A percentile compares a stretch with the other conserved stretches of the same genome.
Evolutionary conservation across 23 tunicate species (phyloP).

Genomic region (Aplidium turbinatum): DNA sequence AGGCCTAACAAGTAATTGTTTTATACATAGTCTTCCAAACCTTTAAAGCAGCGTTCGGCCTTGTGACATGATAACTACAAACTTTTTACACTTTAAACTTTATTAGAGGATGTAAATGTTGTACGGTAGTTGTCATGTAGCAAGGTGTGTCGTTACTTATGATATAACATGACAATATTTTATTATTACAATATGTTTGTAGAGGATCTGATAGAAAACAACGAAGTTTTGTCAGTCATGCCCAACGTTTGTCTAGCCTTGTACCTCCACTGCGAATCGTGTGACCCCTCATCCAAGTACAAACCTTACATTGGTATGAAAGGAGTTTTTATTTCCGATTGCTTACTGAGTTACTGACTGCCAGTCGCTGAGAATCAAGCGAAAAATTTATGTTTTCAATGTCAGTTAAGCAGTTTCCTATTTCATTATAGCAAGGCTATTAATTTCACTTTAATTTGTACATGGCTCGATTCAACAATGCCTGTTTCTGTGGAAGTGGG

Average conservation of each 20-base stretch:
- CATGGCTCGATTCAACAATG: background rate
- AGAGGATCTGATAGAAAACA: slow-evolving; percentile 60
- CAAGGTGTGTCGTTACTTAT: too few species aligned
- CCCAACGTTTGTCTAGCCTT: slow-evolving; percentile 87
- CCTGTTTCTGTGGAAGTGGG: too few species aligned
- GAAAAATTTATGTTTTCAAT: background rate
- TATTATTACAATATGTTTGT: background rate
- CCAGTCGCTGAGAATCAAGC: background rate
- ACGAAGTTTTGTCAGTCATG: slow-evolving; percentile 67
- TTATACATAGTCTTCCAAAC: too few species aligned
- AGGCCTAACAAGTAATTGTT: too few species aligned
- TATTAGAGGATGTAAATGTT: background rate
- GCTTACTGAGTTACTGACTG: background rate
- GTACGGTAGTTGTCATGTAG: background rate
- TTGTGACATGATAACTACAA: background rate
- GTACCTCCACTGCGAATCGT: slow-evolving; percentile 69
- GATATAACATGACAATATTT: too few species aligned
- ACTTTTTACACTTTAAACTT: background rate
- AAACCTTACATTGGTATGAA: slow-evolving; percentile 86
- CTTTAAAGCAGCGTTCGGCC: too few species aligned
- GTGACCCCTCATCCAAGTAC: slow-evolving; percentile 56
- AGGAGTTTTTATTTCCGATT: background rate
- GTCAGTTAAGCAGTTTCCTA: too few species aligned
- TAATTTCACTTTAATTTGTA: background rate
- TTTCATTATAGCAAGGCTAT: too few species aligned